Evolutionary conservation across 2,797 vertebrate genomes (phyloP).

Genomic region (Xenops minutus): DNA sequence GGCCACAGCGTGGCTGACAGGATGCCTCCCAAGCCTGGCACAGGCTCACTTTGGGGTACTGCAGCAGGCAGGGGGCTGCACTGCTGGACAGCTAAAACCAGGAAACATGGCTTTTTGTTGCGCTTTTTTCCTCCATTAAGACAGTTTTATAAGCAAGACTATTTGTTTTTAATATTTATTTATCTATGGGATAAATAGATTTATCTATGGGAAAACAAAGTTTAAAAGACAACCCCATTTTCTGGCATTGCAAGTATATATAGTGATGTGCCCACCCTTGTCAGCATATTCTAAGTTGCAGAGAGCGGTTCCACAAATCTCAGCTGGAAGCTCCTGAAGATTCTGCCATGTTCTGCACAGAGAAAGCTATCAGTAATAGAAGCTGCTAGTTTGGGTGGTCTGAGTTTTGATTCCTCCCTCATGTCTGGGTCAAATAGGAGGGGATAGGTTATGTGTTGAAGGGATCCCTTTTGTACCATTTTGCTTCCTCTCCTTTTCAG

Average conservation of each 20-base stretch:
- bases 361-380: background rate
- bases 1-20: background rate
- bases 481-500: background rate
- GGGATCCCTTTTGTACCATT: background rate
- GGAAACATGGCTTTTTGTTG: background rate
- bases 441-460: background rate
- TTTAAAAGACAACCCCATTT: background rate
- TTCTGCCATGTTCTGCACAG: background rate
- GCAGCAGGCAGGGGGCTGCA: background rate
- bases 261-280: background rate
- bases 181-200: background rate
- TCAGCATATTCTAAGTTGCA: background rate
- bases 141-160: background rate
- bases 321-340: background rate
- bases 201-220: background rate
- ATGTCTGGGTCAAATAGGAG: background rate
- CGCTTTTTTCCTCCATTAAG: background rate
- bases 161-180: background rate
- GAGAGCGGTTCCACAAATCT: background rate
- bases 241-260: background rate
- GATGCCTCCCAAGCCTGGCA: background rate
- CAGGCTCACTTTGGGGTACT: background rate
- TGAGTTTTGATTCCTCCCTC: background rate
- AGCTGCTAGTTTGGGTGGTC: background rate
- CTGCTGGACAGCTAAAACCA: background rate